These are phyloP conservation scores for Neosilurus mollespiculum DNA, from an alignment of 2,797 vertebrate genomes.

Conservation along the genomic window DNA sequence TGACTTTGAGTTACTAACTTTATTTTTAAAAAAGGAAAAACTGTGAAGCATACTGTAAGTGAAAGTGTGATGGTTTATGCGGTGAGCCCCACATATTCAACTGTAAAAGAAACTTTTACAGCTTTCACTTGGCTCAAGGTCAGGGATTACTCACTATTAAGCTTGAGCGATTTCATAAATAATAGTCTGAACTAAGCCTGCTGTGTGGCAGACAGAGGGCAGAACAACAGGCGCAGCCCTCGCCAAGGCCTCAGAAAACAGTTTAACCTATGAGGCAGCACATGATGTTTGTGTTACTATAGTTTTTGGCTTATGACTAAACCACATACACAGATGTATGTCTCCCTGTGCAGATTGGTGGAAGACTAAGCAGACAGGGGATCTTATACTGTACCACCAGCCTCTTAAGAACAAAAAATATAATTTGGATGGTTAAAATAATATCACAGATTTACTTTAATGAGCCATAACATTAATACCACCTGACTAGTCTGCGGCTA, in stretches of 20 bases:
- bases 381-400: slow-evolving; percentile 20
- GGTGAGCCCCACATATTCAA: background rate
- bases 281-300: slow-evolving; percentile 28
- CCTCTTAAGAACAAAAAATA: too few relatives aligned
- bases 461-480: background rate
- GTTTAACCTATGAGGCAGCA: slow-evolving; percentile 11
- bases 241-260: slow-evolving; percentile 41
- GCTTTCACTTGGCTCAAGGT: slow-evolving; percentile 32
- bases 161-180: slow-evolving; percentile 50
- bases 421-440: background rate
- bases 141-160: slow-evolving; percentile 36
- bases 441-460: background rate
- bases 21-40: background rate
- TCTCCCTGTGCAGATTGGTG: slow-evolving; percentile 18
- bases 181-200: slow-evolving; percentile 54
- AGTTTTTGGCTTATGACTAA: slow-evolving; percentile 14
- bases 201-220: slow-evolving; percentile 59
- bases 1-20: background rate
- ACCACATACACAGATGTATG: slow-evolving; percentile 18
- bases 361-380: slow-evolving; percentile 9
- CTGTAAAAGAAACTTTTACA: background rate
- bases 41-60: background rate
- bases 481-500: too few relatives aligned
- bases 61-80: too few relatives aligned
- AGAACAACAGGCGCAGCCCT: slow-evolving; percentile 60